A percentile compares a stretch with the other conserved stretches of the same genome.
Evolutionary conservation across 2,113 vertebrate species (phyloP).

Genomic region (Alces alces): DNA sequence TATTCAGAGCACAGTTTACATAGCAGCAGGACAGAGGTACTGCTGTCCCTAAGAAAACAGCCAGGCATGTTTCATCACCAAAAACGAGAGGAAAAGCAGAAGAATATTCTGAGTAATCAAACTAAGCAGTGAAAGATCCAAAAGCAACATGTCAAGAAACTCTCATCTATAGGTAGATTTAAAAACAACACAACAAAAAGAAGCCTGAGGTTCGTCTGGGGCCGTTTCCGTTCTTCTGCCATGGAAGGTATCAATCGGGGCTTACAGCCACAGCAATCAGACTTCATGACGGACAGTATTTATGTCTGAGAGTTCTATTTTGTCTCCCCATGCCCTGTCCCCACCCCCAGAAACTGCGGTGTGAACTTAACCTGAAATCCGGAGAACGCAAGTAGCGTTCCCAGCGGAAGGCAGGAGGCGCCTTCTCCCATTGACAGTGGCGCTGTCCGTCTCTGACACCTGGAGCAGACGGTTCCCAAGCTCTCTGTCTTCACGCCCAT

Average conservation of each 20-base stretch:
- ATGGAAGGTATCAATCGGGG: neutral
- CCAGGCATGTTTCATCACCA: neutral
- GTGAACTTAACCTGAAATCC: neutral
- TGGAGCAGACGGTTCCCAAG: neutral
- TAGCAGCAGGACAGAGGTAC: neutral
- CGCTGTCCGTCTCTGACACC: fast-evolving
- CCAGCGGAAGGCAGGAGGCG: neutral
- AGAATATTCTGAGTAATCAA: neutral
- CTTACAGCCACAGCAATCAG: neutral
- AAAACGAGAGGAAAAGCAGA: neutral
- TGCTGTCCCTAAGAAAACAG: neutral
- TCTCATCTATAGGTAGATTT: neutral
- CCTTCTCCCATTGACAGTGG: fast-evolving
- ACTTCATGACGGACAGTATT: neutral
- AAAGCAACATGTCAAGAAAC: neutral
- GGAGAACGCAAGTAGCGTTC: neutral
- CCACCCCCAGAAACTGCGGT: neutral
- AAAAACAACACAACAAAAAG: neutral
- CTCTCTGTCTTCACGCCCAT: neutral
- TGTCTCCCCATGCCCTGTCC: neutral
- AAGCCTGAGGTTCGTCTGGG: neutral
- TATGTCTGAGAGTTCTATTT: neutral
- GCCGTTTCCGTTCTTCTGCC: neutral
- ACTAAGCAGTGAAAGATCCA: neutral
- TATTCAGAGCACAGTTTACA: neutral